These are phyloP conservation scores for Anadara kagoshimensis DNA, from an alignment of 1,140 invertebrate genomes.

Conservation along the genomic window DNA sequence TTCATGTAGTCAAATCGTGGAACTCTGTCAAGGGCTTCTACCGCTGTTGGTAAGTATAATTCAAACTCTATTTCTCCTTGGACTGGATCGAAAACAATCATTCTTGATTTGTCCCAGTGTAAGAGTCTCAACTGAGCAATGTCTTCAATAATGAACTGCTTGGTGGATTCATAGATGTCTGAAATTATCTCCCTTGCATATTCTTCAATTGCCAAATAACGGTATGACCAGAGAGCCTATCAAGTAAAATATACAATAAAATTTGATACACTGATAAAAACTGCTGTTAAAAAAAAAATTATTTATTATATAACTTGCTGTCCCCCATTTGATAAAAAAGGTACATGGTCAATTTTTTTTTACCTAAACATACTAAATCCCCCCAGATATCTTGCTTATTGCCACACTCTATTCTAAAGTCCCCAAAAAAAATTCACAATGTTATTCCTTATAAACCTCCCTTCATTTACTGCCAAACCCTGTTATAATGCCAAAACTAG, in stretches of 20 bases:
- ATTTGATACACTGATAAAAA: not conserved
- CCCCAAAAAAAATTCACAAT: too few relatives aligned
- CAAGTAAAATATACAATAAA: not conserved
- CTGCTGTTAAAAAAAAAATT: too few relatives aligned
- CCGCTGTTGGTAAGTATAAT: slow-evolving; percentile 90
- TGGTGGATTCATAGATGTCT: slow-evolving; percentile 37
- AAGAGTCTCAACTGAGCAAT: slow-evolving; percentile 50
- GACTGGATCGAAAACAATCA: slow-evolving; percentile 86
- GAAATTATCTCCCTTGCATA: slow-evolving; percentile 6
- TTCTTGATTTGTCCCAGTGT: slow-evolving; percentile 56
- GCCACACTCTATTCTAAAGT: too few relatives aligned
- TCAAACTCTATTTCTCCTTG: slow-evolving; percentile 86
- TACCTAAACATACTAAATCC: too few relatives aligned
- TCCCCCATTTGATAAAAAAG: too few relatives aligned
- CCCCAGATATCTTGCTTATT: too few relatives aligned
- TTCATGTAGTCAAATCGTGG: slow-evolving; percentile 73
- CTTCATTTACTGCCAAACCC: too few relatives aligned
- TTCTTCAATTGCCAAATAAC: not conserved
- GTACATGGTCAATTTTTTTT: too few relatives aligned
- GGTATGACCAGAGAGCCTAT: not conserved
- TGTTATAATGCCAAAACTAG: too few relatives aligned
- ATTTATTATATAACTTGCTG: too few relatives aligned
- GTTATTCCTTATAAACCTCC: too few relatives aligned
- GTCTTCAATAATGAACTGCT: slow-evolving; percentile 51
- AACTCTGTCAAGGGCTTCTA: slow-evolving; percentile 91